Evolutionary conservation across 2,797 vertebrate species (phyloP).

Genomic region (Pseudochromis fuscus): DNA sequence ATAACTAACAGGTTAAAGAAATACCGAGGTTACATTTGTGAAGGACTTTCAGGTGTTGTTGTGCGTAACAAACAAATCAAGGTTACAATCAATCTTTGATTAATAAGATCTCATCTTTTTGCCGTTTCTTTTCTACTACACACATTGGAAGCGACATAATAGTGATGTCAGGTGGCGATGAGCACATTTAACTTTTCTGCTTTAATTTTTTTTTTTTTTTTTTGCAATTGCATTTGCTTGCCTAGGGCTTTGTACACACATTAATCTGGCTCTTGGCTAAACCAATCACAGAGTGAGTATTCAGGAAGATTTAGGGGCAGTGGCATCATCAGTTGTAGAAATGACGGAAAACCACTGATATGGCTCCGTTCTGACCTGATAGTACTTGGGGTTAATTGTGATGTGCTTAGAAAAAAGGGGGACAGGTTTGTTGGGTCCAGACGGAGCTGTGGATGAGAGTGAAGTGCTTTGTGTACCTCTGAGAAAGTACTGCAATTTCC

Average conservation of each 20-base stretch:
- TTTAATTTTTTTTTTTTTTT: conserved; percentile 55
- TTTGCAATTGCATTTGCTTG: conserved; percentile 63
- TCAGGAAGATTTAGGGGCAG: conserved; percentile 64
- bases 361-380: conserved; percentile 68
- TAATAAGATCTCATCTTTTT: conserved; percentile 16
- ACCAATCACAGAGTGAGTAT: conserved; percentile 61
- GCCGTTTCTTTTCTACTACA: conserved; percentile 34
- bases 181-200: conserved; percentile 49
- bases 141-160: conserved; percentile 15
- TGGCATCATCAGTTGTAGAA: conserved; percentile 73
- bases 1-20: conserved; percentile 13
- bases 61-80: conserved; percentile 23
- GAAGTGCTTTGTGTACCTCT: conserved; percentile 73
- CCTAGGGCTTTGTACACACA: conserved; percentile 55
- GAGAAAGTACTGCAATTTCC: conserved; percentile 66
- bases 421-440: conserved; percentile 67
- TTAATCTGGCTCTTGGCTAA: conserved; percentile 59
- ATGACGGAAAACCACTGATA: conserved; percentile 68
- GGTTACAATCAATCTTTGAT: conserved; percentile 16
- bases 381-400: conserved; percentile 83
- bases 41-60: conserved; percentile 21
- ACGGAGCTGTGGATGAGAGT: conserved; percentile 62
- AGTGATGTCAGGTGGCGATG: conserved; percentile 31
- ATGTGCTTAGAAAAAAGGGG: conserved; percentile 70
- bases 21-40: neutral